Evolutionary conservation across 2,797 vertebrate genomes (phyloP).

Genomic region (Peromyscus melanophrys): DNA sequence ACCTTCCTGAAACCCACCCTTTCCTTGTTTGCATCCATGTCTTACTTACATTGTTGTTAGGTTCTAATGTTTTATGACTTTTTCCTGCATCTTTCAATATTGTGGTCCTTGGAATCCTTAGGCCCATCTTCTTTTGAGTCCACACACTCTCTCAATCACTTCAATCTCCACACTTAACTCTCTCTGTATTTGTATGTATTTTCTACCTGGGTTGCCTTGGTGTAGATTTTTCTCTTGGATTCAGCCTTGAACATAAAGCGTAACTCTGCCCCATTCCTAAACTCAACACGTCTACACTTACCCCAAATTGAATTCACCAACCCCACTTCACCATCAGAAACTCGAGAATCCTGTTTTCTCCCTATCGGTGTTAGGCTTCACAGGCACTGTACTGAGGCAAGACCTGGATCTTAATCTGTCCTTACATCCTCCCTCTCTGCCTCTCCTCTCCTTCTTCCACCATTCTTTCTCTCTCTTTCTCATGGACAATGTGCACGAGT

Average conservation of each 20-base stretch:
- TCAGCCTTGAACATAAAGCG: not conserved
- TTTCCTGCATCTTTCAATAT: not conserved
- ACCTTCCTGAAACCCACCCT: not conserved
- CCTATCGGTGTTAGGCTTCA: not conserved
- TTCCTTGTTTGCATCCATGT: not conserved
- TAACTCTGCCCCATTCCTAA: not conserved
- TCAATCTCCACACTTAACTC: too few relatives aligned
- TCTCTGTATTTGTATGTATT: not conserved
- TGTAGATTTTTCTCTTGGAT: not conserved
- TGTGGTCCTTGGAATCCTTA: not conserved
- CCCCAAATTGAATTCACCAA: not conserved
- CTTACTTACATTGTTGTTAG: not conserved
- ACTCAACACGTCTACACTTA: not conserved
- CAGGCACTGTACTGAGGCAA: accelerated
- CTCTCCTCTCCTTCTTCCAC: too few relatives aligned
- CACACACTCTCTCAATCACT: not conserved
- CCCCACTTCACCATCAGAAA: not conserved
- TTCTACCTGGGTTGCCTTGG: not conserved
- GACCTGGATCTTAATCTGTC: not conserved
- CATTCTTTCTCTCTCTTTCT: not conserved
- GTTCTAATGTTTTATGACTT: not conserved
- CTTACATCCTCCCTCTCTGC: too few relatives aligned
- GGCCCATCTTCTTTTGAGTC: not conserved
- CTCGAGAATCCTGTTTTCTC: not conserved
- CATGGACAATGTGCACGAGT: too few relatives aligned